phyloP scores from a whole-genome alignment of 2,888 invertebrate genomes.

The Baronia brevicornis region DNA sequence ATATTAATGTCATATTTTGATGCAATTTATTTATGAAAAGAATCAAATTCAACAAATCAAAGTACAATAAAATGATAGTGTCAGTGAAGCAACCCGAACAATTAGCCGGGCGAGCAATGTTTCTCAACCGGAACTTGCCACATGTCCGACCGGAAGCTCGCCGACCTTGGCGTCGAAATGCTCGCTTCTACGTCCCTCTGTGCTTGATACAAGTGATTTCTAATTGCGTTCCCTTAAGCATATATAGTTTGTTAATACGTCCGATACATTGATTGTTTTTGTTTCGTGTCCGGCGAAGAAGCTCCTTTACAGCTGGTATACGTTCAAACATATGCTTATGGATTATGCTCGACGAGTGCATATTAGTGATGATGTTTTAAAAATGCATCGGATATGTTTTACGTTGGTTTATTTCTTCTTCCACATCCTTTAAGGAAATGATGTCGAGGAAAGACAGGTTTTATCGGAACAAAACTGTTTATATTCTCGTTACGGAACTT shows the following conservation, averaged over 20 bases:
- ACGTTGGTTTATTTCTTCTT: too few relatives aligned
- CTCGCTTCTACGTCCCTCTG: constrained; percentile 17
- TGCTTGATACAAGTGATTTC: constrained; percentile 29
- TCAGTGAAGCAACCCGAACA: constrained; percentile 40
- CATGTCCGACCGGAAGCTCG: constrained; percentile 45
- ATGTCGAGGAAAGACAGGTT: not conserved
- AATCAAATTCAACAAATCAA: too few relatives aligned
- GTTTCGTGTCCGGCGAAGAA: constrained; percentile 11
- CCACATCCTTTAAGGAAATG: constrained; percentile 1
- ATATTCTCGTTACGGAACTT: too few relatives aligned
- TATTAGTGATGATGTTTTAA: too few relatives aligned
- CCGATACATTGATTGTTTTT: constrained; percentile 14
- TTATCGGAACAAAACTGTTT: too few relatives aligned
- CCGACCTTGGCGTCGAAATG: constrained; percentile 56
- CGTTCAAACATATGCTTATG: too few relatives aligned
- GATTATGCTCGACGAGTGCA: too few relatives aligned
- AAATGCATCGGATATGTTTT: too few relatives aligned
- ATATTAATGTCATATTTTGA: constrained; percentile 15
- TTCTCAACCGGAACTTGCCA: constrained; percentile 66
- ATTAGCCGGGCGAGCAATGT: constrained; percentile 46
- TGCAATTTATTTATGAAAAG: constrained; percentile 17
- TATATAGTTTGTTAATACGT: constrained; percentile 9
- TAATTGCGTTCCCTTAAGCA: constrained; percentile 22
- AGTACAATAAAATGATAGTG: constrained; percentile 33
- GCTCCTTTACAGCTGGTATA: constrained; percentile 4